Base-by-base conservation (phyloP, 1,140 invertebrate genomes). In the Venturia canescens region DNA sequence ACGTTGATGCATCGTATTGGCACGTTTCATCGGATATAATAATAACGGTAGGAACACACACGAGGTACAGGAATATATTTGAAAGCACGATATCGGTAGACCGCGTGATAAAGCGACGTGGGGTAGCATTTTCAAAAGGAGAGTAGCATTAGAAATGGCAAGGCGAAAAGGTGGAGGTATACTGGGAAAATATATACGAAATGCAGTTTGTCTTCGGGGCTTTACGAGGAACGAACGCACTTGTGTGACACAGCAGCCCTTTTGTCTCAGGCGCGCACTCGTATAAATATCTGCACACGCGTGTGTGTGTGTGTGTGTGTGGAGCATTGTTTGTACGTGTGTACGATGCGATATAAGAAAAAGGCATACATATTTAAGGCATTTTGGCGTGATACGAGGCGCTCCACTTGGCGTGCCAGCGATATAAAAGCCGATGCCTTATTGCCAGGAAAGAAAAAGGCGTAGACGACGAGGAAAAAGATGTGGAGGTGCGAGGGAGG, bases 181-280 rank as follows among this genome's bases (percentile, higher is more conserved):
- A n/a, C n/a, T n/a, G 7, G 60, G 6, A 27, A 7, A 27, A 66
- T n/a, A n/a, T n/a, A 66, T 27, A 13, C 27, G 60, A 13, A 27
- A 26, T 66, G 60, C 26, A 76, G 27, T 76, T 76, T 76, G 53
- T 76, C 74, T 60, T 76, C 26, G 9, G 48, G 4, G 53, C 53
- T 76, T 76, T 76, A 76, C 74, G 74, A 76, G 74, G 26, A 53
- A 76, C 50, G 48, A 76, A 76, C 74, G 74, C 74, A 60, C 74
- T 76, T 38, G 26, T 29, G n/a, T n/a, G n/a, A n/a, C 74, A n/a
- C 50, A 26, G 60, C 4, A 66, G 60, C 60, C 60, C 60, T 66
- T 66, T 66, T 76, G 74, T 60, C 53, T 53, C 53, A 53, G 38
- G 53, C 50, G 38, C 13, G 53, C 50, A 63, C 13, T 5, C 9